These are phyloP conservation scores for Cydia amplana DNA, from an alignment of 1,140 invertebrate species.

Conservation along the genomic window DNA sequence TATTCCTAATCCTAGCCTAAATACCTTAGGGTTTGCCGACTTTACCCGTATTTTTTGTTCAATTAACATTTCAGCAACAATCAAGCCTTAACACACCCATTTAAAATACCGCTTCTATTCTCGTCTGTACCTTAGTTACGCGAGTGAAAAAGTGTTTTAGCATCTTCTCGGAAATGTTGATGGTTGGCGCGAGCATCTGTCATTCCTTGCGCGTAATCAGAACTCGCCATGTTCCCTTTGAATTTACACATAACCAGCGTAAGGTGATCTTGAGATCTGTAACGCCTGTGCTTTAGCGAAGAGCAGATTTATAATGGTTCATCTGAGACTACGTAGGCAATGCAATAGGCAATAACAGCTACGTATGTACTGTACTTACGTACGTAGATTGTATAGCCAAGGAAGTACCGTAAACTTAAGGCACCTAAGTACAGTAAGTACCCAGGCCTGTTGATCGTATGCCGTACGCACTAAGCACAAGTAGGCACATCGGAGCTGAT, in stretches of 20 bases:
- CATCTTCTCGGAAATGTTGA: conserved; percentile 27
- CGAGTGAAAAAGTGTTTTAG: conserved; percentile 22
- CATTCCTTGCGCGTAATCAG: conserved; percentile 30
- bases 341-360: not conserved
- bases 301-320: not conserved
- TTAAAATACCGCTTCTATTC: conserved; percentile 7
- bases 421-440: no score
- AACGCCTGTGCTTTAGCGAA: not conserved
- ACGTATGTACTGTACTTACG: not conserved
- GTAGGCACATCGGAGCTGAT: no score
- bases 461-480: no score
- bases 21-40: no score
- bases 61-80: not conserved
- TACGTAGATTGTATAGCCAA: conserved; percentile 3
- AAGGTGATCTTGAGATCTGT: not conserved
- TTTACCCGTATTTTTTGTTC: not conserved
- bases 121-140: conserved; percentile 10
- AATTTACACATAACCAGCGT: not conserved
- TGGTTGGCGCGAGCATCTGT: conserved; percentile 21
- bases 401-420: not conserved
- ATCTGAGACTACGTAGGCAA: not conserved
- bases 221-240: not conserved
- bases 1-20: no score
- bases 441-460: no score
- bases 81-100: not conserved